A percentile compares a stretch with the other conserved stretches of the same genome.
Conservation (phyloP, 2,113 vertebrate species). For the Menura novaehollandiae region DNA sequence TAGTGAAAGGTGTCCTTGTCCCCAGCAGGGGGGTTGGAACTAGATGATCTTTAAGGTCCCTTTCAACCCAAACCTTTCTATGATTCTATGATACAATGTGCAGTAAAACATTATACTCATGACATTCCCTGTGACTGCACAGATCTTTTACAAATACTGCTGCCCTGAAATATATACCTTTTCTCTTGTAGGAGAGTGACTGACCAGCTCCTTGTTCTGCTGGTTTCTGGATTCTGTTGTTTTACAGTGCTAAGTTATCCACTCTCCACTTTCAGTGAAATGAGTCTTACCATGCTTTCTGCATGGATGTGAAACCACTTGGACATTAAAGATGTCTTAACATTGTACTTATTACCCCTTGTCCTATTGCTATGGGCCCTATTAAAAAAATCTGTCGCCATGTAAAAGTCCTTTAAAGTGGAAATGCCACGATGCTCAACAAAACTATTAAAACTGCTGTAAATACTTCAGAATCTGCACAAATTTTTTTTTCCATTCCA, state of each 20-base stretch:
- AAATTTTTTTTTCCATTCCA: neutral
- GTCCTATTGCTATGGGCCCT: fast-evolving
- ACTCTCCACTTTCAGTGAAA: neutral
- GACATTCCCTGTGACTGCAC: neutral
- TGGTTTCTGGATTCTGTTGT: neutral
- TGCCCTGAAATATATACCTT: neutral
- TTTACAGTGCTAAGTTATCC: neutral
- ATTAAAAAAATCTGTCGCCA: neutral
- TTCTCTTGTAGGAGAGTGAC: neutral
- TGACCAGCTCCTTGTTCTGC: neutral
- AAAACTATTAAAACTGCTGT: neutral
- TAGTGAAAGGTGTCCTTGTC: neutral
- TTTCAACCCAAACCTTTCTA: neutral
- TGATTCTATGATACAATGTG: neutral
- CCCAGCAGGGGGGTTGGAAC: neutral
- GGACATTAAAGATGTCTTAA: neutral
- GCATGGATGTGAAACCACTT: neutral
- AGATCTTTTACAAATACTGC: neutral
- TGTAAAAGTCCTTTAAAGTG: neutral
- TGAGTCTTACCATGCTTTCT: neutral
- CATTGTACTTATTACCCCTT: neutral
- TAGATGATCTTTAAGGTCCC: neutral
- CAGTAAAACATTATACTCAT: neutral
- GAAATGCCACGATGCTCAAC: neutral
- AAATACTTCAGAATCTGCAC: neutral